Evolutionary conservation across 2,113 vertebrate genomes (phyloP).

Genomic region (Cnemophilus loriae): DNA sequence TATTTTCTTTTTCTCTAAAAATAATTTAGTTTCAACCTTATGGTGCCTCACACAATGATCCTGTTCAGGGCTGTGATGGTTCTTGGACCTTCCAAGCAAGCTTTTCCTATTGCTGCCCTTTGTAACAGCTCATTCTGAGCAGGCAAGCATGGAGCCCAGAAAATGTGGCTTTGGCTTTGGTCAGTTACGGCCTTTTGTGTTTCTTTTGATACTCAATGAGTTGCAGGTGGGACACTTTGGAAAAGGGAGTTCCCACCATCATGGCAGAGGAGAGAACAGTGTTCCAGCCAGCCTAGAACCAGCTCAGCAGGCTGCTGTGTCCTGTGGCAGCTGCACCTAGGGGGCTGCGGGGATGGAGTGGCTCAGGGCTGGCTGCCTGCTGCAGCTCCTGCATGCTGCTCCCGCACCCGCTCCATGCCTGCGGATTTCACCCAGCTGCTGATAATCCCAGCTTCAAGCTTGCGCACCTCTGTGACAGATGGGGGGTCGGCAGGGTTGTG

Average conservation of each 20-base stretch:
- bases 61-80: not conserved
- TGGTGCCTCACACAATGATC: not conserved
- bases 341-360: accelerated
- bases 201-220: not conserved
- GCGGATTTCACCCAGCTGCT: constrained; percentile 74
- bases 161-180: not conserved
- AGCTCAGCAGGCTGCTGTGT: not conserved
- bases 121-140: not conserved
- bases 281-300: not conserved
- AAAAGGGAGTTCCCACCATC: not conserved
- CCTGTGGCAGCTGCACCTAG: accelerated
- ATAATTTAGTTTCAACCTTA: not conserved
- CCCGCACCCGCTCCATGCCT: accelerated
- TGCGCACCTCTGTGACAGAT: constrained; percentile 73
- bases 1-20: not conserved
- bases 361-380: accelerated
- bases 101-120: not conserved
- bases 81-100: not conserved
- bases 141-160: not conserved
- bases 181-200: not conserved
- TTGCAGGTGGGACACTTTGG: not conserved
- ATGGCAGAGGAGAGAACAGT: not conserved
- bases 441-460: constrained; percentile 77
- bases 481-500: constrained; percentile 77
- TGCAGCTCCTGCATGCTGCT: accelerated